Evolutionary conservation across 2,797 vertebrate species (phyloP), one percentile per base, ranked within the genome.

Genomic region (Darevskia mixta): DNA sequence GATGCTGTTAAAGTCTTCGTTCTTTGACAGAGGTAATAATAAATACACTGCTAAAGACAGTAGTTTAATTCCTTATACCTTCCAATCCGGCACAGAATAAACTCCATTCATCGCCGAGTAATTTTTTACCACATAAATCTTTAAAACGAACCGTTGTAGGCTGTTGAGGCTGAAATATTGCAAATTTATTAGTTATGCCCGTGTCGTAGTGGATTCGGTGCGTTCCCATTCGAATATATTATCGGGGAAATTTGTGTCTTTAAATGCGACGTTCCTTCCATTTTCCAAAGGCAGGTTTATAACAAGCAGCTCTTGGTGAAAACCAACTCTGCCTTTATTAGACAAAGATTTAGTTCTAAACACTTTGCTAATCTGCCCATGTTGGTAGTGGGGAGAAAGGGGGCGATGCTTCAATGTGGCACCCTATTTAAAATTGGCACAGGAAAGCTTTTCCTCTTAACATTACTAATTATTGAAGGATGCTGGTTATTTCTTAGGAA

Each of bases 111-210:
- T 97, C 95, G 96, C 93, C 43, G 90, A 95, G 95, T 95, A 96
- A 96, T 96, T 97, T 96, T 97, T 97, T 94, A 96, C 93, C 95
- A 95, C 97, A 97, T 96, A 97, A 97, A 97, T 97, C 96, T 96
- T 95, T 94, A 95, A 95, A 96, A 96, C 91, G 91, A 96, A 96
- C 95, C 88, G 76, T 95, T 92, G 94, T 95, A 96, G 96, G 95
- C 96, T 97, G 97, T 95, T 96, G 96, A 96, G 95, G 95, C 94
- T 96, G 97, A 96, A 97, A 97, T 97, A 96, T 96, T 95, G 94
- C 93, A 95, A 96, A 97, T 97, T 96, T 97, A 95, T 97, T 96
- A 96, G 96, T 94, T 97, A 90, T 96, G 94, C 95, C 95, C 92
- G 88, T 94, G 95, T 97, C 95, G 94, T 93, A 95, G 96, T 94